Percentiles rank a stretch among this genome's conserved stretches.
Conservation (phyloP, 2,888 invertebrate genomes). For the Ptilodon capucinus region DNA sequence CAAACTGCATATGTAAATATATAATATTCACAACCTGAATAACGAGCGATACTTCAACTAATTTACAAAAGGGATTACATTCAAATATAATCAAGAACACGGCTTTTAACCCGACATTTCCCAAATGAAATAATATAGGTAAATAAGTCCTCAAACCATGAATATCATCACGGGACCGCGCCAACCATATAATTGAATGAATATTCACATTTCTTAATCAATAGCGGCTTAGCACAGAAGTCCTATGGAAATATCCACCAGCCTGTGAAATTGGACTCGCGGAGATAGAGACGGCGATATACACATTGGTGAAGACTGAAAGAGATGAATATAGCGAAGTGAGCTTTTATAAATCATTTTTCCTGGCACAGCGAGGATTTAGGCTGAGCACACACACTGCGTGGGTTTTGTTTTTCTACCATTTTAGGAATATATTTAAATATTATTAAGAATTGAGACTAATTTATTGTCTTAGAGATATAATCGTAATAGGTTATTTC, state of each 20-base stretch:
- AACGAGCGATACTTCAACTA: no score
- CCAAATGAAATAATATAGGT: not conserved
- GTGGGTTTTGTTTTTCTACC: not conserved
- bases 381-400: conserved; percentile 47
- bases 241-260: conserved; percentile 69
- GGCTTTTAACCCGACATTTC: conserved; percentile 35
- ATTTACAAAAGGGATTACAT: no score
- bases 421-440: not conserved
- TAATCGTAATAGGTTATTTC: no score
- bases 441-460: no score
- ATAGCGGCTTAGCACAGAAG: conserved; percentile 72
- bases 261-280: conserved; percentile 80
- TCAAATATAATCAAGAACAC: conserved; percentile 60
- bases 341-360: conserved; percentile 80
- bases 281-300: conserved; percentile 52
- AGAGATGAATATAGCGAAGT: conserved; percentile 45
- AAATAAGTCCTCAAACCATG: not conserved
- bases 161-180: conserved; percentile 1
- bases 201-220: conserved; percentile 81
- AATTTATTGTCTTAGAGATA: no score
- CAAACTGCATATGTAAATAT: no score
- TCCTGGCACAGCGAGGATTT: conserved; percentile 66
- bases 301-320: conserved; percentile 28
- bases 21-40: no score
- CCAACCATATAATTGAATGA: conserved; percentile 71